A percentile compares a stretch with the other conserved stretches of the same genome.
Evolutionary conservation across 2,797 vertebrate genomes (phyloP).

Genomic region (Diceros bicornis): DNA sequence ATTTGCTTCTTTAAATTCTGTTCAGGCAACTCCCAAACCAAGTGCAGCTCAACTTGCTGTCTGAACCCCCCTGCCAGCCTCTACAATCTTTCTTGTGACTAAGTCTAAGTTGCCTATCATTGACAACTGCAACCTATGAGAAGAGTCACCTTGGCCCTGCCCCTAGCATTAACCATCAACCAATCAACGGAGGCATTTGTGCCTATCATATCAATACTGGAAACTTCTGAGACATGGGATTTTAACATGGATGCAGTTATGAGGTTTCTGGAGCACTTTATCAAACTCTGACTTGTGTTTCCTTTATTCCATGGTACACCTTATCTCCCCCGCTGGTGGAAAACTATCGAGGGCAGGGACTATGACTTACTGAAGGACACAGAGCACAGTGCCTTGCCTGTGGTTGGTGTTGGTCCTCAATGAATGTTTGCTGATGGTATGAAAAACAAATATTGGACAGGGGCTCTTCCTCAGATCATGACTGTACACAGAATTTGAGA

Average conservation of each 20-base stretch:
- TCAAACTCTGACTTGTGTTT: not conserved
- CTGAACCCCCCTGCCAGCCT: not conserved
- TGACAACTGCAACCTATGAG: not conserved
- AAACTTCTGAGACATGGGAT: not conserved
- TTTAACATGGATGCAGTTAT: not conserved
- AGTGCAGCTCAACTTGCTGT: not conserved
- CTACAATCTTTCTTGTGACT: not conserved
- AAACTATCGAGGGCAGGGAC: not conserved
- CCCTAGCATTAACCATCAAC: not conserved
- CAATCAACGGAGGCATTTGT: not conserved
- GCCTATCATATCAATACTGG: not conserved
- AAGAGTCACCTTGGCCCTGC: not conserved
- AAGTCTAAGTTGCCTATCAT: not conserved
- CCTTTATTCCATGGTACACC: not conserved
- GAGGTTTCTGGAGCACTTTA: not conserved
- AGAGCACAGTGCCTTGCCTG: not conserved
- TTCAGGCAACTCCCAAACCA: not conserved
- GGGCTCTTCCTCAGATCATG: not conserved
- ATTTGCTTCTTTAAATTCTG: not conserved
- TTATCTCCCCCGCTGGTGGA: not conserved
- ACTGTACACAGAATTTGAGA: not conserved
- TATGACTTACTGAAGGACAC: not conserved
- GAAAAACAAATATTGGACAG: not conserved
- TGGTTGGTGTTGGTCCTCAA: not conserved
- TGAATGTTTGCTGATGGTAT: not conserved